Evolutionary conservation across 1,140 invertebrate genomes (phyloP).

Genomic region (Drosophila arizonae): DNA sequence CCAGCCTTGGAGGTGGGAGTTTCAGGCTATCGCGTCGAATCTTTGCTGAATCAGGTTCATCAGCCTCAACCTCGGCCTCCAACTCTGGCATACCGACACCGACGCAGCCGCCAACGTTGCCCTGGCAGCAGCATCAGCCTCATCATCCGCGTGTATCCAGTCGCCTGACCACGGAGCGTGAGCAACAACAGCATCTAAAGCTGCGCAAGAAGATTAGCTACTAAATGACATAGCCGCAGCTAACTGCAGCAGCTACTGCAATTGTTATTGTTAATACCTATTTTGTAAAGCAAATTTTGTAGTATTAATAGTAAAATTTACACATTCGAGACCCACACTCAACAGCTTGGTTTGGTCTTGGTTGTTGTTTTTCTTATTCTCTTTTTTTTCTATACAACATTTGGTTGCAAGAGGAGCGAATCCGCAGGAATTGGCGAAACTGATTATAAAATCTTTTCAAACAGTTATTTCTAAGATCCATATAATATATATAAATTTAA

Average conservation of each 20-base stretch:
- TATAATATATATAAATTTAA: no score
- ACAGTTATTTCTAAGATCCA: no score
- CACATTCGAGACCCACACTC: background rate
- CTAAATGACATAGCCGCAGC: slow-evolving; percentile 19
- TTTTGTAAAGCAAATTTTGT: slow-evolving; percentile 17
- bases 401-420: slow-evolving; percentile 16
- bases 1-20: slow-evolving; percentile 52
- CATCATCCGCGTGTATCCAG: slow-evolving; percentile 29
- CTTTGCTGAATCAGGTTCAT: slow-evolving; percentile 65
- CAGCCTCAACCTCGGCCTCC: slow-evolving; percentile 71
- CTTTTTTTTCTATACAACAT: background rate
- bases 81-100: slow-evolving; percentile 78
- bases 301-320: slow-evolving; percentile 40
- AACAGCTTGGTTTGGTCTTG: background rate
- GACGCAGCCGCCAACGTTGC: slow-evolving; percentile 57
- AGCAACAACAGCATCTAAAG: slow-evolving; percentile 65
- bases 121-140: slow-evolving; percentile 36
- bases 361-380: background rate
- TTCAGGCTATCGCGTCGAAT: slow-evolving; percentile 65
- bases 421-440: background rate
- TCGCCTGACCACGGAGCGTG: slow-evolving; percentile 55
- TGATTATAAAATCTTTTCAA: no score
- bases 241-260: slow-evolving; percentile 5
- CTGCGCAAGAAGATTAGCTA: slow-evolving; percentile 82
- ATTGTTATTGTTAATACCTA: slow-evolving; percentile 27